Conservation (phyloP, 2,888 invertebrate species). For the Leucophenga montana region DNA sequence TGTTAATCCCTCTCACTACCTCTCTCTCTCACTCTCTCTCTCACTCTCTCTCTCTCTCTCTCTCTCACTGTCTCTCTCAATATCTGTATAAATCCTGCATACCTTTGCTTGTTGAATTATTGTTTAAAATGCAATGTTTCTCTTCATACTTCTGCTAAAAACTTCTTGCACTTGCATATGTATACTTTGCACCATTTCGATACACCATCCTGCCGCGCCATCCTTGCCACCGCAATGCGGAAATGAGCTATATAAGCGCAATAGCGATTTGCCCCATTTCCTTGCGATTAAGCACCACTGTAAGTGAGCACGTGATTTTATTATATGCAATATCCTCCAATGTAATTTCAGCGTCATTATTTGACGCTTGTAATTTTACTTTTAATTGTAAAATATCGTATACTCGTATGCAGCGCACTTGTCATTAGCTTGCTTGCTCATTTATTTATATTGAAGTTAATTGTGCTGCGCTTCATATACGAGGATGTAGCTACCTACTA, state of each 20-base stretch:
- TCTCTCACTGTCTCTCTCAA: not conserved
- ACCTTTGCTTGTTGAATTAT: conserved; percentile 19
- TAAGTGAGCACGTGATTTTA: conserved; percentile 28
- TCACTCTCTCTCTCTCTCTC: not conserved
- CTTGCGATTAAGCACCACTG: conserved; percentile 23
- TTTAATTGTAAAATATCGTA: conserved; percentile 25
- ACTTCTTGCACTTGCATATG: not conserved
- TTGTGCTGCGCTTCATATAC: conserved; percentile 7
- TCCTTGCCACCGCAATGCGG: conserved; percentile 1
- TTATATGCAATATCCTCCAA: not conserved
- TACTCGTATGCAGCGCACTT: conserved; percentile 18
- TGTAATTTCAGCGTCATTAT: no score
- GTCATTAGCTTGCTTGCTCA: conserved; percentile 19
- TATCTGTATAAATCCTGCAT: not conserved
- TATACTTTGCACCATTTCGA: not conserved
- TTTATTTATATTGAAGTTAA: conserved; percentile 5
- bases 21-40: not conserved
- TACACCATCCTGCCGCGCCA: not conserved
- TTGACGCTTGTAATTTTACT: conserved; percentile 9
- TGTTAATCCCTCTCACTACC: no score
- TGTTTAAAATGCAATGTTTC: conserved; percentile 13
- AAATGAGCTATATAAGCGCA: conserved; percentile 31
- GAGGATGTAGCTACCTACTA: conserved; percentile 30
- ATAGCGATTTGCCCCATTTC: conserved; percentile 29
- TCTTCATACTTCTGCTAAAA: not conserved